phyloP scores from a whole-genome alignment of 2,888 invertebrate species.

The Oscheius sp. region DNA sequence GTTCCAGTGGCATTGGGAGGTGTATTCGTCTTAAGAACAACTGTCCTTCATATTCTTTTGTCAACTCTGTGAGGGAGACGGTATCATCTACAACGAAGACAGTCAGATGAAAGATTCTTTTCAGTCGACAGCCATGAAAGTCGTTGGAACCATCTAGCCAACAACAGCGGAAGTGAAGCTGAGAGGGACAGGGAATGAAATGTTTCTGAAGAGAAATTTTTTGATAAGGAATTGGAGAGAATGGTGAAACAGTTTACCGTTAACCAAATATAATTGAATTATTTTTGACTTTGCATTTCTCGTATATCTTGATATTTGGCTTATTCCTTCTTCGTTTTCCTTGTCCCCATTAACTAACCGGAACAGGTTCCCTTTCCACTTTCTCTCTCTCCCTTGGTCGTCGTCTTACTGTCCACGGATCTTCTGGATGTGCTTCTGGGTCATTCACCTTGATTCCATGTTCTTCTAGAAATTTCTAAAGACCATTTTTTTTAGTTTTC shows the following conservation, averaged over 20 bases:
- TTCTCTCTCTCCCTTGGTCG: constrained; percentile 17
- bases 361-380: constrained; percentile 6
- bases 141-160: constrained; percentile 51
- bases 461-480: constrained; percentile 48
- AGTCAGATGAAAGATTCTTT: constrained; percentile 40
- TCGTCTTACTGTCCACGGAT: constrained; percentile 44
- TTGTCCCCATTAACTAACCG: too few relatives aligned
- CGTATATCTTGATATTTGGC: constrained; percentile 15
- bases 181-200: constrained; percentile 43
- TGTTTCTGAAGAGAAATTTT: constrained; percentile 12
- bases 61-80: constrained; percentile 52
- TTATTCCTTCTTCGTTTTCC: too few relatives aligned
- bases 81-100: constrained; percentile 51
- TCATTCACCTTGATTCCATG: constrained; percentile 47
- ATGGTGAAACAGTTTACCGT: too few relatives aligned
- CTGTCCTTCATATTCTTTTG: constrained; percentile 54
- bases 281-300: neutral
- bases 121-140: constrained; percentile 45
- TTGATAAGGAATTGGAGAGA: neutral
- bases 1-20: constrained; percentile 40
- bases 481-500: neutral
- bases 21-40: constrained; percentile 51
- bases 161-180: constrained; percentile 46
- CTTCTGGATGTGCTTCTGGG: constrained; percentile 47
- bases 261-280: neutral